A percentile compares a stretch with the other conserved stretches of the same genome.
phyloP scores from a whole-genome alignment of 2,797 vertebrate genomes.

The Aratinga solstitialis region DNA sequence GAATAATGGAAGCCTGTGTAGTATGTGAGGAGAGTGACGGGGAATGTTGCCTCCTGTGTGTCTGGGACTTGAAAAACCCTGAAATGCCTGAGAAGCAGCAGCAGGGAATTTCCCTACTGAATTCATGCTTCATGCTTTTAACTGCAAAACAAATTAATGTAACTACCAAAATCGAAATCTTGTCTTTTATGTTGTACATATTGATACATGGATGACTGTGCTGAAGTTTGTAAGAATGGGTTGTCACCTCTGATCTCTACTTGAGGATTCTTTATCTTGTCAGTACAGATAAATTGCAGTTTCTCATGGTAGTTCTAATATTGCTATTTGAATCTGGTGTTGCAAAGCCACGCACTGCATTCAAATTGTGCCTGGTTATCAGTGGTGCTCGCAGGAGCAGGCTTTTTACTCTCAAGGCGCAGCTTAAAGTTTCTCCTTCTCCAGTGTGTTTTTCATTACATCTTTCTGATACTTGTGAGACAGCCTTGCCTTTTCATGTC shows the following conservation, averaged over 20 bases:
- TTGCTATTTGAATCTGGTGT: not conserved
- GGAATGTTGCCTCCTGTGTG: fast-evolving
- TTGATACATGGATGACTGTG: not conserved
- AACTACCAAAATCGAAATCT: not conserved
- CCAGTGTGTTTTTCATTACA: not conserved
- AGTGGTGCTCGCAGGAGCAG: not conserved
- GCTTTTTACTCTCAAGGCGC: not conserved
- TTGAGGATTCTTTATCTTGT: not conserved
- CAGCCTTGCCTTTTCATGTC: not conserved
- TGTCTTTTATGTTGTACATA: not conserved
- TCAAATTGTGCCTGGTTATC: not conserved
- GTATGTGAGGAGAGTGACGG: not conserved
- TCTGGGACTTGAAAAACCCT: not conserved
- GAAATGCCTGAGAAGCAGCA: not conserved
- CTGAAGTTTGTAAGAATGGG: not conserved
- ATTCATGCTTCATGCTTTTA: not conserved
- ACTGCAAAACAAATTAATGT: not conserved
- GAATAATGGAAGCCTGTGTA: not conserved
- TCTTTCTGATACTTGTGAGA: not conserved
- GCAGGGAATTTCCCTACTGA: not conserved
- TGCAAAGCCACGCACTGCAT: not conserved
- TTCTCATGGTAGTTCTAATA: not conserved
- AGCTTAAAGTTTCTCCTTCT: not conserved
- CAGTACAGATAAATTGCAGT: not conserved
- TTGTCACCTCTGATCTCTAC: not conserved